These are phyloP conservation scores for Pandion haliaetus DNA, from an alignment of 2,113 vertebrate genomes.

Conservation along the genomic window DNA sequence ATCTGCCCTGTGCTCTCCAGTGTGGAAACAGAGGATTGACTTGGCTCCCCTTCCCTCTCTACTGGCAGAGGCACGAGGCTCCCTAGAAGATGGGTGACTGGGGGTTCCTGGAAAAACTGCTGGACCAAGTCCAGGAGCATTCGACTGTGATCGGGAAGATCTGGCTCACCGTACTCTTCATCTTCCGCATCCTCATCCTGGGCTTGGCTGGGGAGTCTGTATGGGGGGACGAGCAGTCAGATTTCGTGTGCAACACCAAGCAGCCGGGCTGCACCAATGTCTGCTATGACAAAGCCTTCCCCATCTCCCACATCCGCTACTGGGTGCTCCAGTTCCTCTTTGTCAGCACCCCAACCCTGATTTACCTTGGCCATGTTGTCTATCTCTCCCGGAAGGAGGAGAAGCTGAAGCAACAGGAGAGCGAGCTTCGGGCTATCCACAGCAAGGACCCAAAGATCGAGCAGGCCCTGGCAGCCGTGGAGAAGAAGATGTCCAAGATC, in stretches of 20 bases:
- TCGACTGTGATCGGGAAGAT: conserved; percentile 88
- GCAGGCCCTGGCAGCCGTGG: conserved; percentile 34
- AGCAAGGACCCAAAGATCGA: conserved; percentile 55
- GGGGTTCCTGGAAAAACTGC: conserved; percentile 91
- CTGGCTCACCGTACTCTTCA: conserved; percentile 95
- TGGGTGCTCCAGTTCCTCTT: conserved; percentile 97
- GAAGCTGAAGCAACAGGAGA: conserved; percentile 67
- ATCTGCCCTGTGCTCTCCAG: not conserved
- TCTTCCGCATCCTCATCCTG: conserved; percentile 94
- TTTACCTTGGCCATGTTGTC: conserved; percentile 92
- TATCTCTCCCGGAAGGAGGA: conserved; percentile 73
- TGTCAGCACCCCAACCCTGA: conserved; percentile 90
- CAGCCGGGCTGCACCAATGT: conserved; percentile 91
- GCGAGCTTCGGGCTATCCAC: conserved; percentile 63
- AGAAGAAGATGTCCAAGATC: conserved; percentile 79
- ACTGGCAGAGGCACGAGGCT: not conserved
- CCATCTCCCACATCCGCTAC: conserved; percentile 96
- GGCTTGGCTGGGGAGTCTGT: conserved; percentile 89
- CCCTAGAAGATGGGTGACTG: conserved; percentile 87
- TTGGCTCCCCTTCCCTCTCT: not conserved
- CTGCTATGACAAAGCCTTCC: conserved; percentile 94
- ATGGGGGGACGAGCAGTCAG: conserved; percentile 93
- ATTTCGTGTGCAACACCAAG: conserved; percentile 90
- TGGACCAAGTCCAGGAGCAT: conserved; percentile 94
- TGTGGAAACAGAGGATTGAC: not conserved